phyloP scores from a whole-genome alignment of 2,113 vertebrate species.

The Solea solea region DNA sequence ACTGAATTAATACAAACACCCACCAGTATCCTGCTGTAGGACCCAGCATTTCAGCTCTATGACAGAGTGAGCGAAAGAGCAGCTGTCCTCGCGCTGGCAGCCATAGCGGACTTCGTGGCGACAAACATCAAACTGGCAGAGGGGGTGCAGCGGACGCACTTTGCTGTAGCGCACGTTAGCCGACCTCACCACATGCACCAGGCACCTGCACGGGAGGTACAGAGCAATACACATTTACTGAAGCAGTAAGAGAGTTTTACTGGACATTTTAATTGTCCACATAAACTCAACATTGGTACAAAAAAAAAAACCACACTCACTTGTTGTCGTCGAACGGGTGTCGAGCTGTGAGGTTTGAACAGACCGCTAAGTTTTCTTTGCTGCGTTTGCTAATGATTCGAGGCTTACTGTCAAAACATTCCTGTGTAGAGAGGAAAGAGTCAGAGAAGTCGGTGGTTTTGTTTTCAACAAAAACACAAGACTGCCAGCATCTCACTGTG shows the following conservation, averaged over 20 bases:
- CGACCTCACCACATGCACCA: constrained; percentile 96
- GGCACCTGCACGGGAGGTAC: constrained; percentile 84
- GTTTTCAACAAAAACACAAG: neutral
- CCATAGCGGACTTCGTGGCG: constrained; percentile 96
- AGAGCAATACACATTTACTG: neutral
- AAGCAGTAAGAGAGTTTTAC: neutral
- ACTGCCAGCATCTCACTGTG: neutral
- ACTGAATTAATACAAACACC: neutral
- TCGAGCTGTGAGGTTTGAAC: constrained; percentile 95
- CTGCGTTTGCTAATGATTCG: constrained; percentile 98
- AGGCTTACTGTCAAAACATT: constrained; percentile 99
- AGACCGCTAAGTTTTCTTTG: constrained; percentile 93
- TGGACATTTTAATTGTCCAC: neutral
- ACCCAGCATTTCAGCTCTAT: constrained; percentile 98
- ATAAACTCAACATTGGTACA: no score
- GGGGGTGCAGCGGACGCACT: constrained; percentile 94
- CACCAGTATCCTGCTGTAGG: constrained; percentile 95
- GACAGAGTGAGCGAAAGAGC: constrained; percentile 97
- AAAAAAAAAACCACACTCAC: constrained; percentile 80
- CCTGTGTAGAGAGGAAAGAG: constrained; percentile 76
- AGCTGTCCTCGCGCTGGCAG: constrained; percentile 96
- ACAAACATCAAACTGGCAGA: constrained; percentile 97
- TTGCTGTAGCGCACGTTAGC: constrained; percentile 97
- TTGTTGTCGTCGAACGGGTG: constrained; percentile 97
- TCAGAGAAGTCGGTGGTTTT: neutral